These are phyloP conservation scores for Coilia nasus DNA, from an alignment of 2,797 vertebrate genomes.

Conservation along the genomic window DNA sequence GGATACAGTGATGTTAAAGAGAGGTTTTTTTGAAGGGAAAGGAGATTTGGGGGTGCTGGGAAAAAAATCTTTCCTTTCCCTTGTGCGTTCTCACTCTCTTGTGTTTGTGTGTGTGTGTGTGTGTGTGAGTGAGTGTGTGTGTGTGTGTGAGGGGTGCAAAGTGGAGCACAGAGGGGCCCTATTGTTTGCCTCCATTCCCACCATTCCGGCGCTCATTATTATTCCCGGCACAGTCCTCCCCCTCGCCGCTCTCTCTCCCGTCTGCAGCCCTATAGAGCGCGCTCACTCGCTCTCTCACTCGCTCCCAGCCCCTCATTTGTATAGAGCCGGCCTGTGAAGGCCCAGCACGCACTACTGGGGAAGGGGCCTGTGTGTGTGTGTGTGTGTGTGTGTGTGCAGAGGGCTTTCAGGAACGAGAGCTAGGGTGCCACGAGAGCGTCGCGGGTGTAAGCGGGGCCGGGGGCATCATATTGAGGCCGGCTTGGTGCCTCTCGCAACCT, in stretches of 20 bases:
- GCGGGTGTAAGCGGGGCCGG: background rate
- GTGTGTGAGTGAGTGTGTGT: slow-evolving; percentile 57
- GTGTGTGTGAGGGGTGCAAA: slow-evolving; percentile 79
- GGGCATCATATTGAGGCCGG: background rate
- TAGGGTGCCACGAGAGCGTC: background rate
- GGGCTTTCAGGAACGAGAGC: background rate
- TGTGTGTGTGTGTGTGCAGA: slow-evolving; percentile 16
- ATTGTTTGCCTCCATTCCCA: slow-evolving; percentile 83
- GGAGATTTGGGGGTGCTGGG: slow-evolving; percentile 68
- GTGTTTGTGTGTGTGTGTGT: slow-evolving; percentile 41
- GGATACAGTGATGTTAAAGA: background rate
- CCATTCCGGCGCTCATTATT: slow-evolving; percentile 81
- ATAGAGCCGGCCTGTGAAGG: slow-evolving; percentile 75
- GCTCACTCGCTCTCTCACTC: slow-evolving; percentile 59
- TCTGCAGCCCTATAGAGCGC: slow-evolving; percentile 77
- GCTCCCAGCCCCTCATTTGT: slow-evolving; percentile 80
- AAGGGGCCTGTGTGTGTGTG: slow-evolving; percentile 5
- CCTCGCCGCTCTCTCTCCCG: slow-evolving; percentile 71
- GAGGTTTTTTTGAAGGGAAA: slow-evolving; percentile 73
- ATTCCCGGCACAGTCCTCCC: slow-evolving; percentile 81
- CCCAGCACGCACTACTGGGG: slow-evolving; percentile 45
- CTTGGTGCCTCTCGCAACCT: slow-evolving; percentile 14
- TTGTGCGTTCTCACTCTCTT: slow-evolving; percentile 68
- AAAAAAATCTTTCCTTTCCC: slow-evolving; percentile 67
- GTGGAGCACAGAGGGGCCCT: slow-evolving; percentile 83